These are phyloP conservation scores for Oophaga sylvatica DNA, from an alignment of 2,797 vertebrate species.

Conservation along the genomic window DNA sequence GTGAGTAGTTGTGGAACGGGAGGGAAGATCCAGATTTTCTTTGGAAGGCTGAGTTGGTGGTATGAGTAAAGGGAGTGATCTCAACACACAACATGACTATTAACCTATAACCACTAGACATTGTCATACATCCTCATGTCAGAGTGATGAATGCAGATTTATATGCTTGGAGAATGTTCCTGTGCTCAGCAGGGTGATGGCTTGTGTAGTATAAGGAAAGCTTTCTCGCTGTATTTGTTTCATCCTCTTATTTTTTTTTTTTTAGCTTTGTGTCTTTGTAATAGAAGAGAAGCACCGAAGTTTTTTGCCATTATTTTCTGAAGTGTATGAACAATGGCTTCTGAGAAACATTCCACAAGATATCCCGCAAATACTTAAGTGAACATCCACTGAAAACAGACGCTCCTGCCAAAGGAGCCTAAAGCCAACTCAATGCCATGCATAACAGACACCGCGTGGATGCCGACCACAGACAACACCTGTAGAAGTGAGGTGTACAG, in stretches of 20 bases:
- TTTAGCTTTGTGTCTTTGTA: constrained; percentile 21
- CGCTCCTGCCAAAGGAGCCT: constrained; percentile 30
- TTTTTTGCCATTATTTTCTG: background rate
- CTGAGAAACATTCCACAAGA: background rate
- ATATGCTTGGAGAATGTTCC: constrained; percentile 1
- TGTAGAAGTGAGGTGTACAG: background rate
- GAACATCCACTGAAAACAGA: background rate
- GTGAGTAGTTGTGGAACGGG: background rate
- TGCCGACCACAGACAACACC: background rate
- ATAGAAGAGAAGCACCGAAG: background rate
- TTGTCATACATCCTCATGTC: background rate
- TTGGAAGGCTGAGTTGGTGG: background rate
- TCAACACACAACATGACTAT: constrained; percentile 45
- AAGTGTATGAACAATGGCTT: background rate
- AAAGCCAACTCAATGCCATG: constrained; percentile 25
- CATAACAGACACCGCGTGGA: background rate
- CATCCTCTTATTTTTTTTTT: background rate
- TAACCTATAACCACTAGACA: constrained; percentile 5
- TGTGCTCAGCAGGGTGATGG: background rate
- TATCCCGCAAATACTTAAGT: background rate
- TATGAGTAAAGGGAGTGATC: constrained; percentile 42
- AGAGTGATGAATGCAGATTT: constrained; percentile 2
- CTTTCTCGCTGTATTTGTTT: background rate
- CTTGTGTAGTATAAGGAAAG: background rate
- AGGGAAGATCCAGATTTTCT: background rate